phyloP scores from a whole-genome alignment of 35 echinoderm and acorn worm genomes.

The Ophioderma brevispina region DNA sequence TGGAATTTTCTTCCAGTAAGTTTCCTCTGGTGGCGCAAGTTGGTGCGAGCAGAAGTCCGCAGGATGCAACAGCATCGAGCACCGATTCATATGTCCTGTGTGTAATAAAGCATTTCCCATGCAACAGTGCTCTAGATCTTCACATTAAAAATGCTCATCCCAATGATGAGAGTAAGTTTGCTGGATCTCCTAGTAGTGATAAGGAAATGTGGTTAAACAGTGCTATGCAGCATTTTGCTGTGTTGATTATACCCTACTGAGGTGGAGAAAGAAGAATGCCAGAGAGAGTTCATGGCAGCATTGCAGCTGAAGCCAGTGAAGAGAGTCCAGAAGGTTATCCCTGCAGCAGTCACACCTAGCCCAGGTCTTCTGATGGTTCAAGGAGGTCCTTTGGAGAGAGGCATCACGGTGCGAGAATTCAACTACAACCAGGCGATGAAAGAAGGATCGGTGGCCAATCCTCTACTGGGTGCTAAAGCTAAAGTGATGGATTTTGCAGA shows the following conservation, averaged over 20 bases:
- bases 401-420: neutral
- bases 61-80: constrained; percentile 23
- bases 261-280: neutral
- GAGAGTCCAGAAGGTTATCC: neutral
- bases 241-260: neutral
- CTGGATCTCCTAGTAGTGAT: neutral
- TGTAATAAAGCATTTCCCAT: constrained; percentile 81
- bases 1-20: constrained; percentile 85
- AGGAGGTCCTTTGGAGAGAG: neutral
- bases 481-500: constrained; percentile 28
- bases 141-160: constrained; percentile 57
- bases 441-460: neutral
- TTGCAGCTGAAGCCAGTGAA: constrained; percentile 33
- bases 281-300: constrained; percentile 53
- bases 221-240: constrained; percentile 5
- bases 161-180: neutral
- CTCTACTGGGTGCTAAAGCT: neutral
- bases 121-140: constrained; percentile 71
- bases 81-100: constrained; percentile 31
- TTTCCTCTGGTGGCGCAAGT: constrained; percentile 87
- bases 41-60: constrained; percentile 83
- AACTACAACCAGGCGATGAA: neutral
- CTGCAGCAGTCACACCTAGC: neutral
- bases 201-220: neutral
- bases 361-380: neutral